Evolutionary conservation across 2,888 invertebrate species (phyloP), one percentile per base, ranked within the genome.

Genomic region (Macaria notata): DNA sequence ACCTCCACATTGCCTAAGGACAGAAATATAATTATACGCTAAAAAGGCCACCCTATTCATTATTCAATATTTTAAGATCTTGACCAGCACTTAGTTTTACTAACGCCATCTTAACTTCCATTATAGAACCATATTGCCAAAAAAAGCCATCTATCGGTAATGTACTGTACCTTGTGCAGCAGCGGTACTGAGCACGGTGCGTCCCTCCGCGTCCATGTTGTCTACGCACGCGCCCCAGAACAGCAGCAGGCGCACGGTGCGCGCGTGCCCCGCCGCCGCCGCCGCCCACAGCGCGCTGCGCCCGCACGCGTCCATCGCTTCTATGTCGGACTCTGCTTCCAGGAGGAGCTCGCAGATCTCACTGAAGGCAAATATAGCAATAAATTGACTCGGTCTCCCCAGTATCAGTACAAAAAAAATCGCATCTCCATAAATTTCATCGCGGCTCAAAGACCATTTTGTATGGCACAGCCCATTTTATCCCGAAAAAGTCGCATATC

Each of bases 181-280:
- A 1, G 96, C 96, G 3, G 96, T 95, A 61, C 95, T 95, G 29
- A 97, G 92, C 57, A 97, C 98, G 0, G 98, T 98, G 41, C 98
- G 93, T 0, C 98, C 98, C 82, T 98, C 98, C 3, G 95, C 94
- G 87, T 99, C 98, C 93, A 98, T 98, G 72, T 95, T 95, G 87
- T 98, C 98, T 52, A 98, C 97, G 75, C 97, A 97, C 62, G 98
- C 98, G 43, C 98, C 98, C 98, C 98, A 98, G 89, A 98, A 98
- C 63, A 98, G 92, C 65, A 98, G 89, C 65, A 98, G 92, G 9
- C 96, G 95, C 1, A 98, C 96, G 0, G 98, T 95, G 9, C 94
- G 93, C 31, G 97, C 95, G 84, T 98, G 98, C 0, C 98, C 98
- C 85, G 98, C 98, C 8, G 97, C 96, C 5, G 98, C 98, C 0